These are phyloP conservation scores for Pteronotus mesoamericanus DNA, from an alignment of 2,797 vertebrate genomes.

Conservation along the genomic window DNA sequence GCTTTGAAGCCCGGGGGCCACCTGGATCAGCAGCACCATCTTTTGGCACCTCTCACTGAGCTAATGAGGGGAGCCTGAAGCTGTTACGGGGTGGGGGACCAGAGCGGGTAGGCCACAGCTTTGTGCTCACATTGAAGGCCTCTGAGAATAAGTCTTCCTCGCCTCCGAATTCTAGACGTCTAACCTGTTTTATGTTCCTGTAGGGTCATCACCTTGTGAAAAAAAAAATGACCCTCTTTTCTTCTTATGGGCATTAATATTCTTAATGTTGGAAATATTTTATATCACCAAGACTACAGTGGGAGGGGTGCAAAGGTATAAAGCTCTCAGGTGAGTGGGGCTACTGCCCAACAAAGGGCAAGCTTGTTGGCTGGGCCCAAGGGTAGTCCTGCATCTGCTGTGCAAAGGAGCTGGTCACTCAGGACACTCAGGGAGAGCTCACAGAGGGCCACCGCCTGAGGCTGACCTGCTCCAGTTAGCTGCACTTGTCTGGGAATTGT, in stretches of 20 bases:
- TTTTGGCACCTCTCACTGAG: background rate
- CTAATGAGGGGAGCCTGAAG: background rate
- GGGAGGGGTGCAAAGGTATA: background rate
- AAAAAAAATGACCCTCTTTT: background rate
- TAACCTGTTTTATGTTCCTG: background rate
- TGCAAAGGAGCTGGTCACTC: background rate
- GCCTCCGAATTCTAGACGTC: background rate
- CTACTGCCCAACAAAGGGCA: background rate
- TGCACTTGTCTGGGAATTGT: background rate
- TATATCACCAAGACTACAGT: background rate
- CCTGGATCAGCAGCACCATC: background rate
- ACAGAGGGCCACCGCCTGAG: background rate
- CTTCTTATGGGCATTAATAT: background rate
- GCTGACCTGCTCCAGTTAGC: background rate
- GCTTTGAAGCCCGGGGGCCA: background rate
- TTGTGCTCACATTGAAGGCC: background rate
- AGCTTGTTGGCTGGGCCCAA: background rate
- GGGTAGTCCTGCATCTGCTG: background rate
- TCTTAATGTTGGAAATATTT: slow-evolving; percentile 20
- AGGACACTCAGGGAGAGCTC: background rate
- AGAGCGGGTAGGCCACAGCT: background rate
- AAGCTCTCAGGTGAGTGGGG: background rate
- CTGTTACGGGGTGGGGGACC: background rate
- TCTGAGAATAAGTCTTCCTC: background rate
- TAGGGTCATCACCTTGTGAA: background rate